Evolutionary conservation across 2,888 invertebrate genomes (phyloP).

Genomic region (Nomada ferruginata): DNA sequence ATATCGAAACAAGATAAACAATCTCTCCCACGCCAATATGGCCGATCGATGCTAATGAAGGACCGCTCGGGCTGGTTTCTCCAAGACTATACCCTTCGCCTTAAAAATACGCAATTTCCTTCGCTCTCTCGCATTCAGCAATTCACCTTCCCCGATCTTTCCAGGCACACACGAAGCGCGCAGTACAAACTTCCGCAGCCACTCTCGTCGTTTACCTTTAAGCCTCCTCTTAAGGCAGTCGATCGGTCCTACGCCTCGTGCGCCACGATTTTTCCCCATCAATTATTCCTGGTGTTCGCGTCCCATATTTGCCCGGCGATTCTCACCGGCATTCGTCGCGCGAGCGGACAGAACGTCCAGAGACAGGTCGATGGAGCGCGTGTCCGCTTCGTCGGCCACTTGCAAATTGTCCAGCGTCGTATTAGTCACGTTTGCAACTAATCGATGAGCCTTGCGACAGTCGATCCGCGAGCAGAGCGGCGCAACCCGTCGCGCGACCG

Average conservation of each 20-base stretch:
- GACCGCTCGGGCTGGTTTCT: slow-evolving; percentile 60
- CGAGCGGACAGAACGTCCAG: background rate
- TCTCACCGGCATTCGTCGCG: background rate
- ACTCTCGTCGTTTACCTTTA: background rate
- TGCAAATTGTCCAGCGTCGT: slow-evolving; percentile 51
- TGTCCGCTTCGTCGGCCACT: slow-evolving; percentile 23
- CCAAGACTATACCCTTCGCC: background rate
- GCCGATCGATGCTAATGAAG: slow-evolving; percentile 80
- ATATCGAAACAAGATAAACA: slow-evolving; percentile 75
- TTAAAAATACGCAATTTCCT: too few species aligned
- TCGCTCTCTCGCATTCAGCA: too few species aligned
- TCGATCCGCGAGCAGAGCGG: slow-evolving; percentile 15
- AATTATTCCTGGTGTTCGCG: background rate
- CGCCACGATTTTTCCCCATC: background rate
- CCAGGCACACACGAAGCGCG: background rate
- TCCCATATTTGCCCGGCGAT: slow-evolving; percentile 8
- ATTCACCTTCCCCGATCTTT: slow-evolving; percentile 2
- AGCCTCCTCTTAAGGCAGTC: background rate
- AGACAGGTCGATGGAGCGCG: slow-evolving; percentile 28
- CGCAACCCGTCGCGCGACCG: slow-evolving; percentile 40
- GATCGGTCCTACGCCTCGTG: background rate
- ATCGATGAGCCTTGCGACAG: slow-evolving; percentile 40
- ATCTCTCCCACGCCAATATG: slow-evolving; percentile 75
- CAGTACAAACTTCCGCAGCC: background rate
- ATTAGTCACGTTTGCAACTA: slow-evolving; percentile 44